Base-by-base conservation (phyloP, 2,888 invertebrate genomes). In the Pyrgus malvae region DNA sequence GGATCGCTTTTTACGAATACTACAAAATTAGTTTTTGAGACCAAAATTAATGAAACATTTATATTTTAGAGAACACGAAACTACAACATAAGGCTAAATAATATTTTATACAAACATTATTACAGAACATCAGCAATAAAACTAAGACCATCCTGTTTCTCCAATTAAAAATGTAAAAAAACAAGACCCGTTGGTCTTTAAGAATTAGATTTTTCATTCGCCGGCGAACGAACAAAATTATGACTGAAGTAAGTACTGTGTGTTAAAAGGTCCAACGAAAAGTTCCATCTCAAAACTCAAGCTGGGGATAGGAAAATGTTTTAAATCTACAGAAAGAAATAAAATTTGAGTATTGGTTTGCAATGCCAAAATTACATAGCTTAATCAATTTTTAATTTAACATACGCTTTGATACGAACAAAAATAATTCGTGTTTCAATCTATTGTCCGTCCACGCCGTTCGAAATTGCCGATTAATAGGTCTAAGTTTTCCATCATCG, bases 311-410 rank as follows among this genome's bases (percentile, higher is more conserved):
- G 54, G 37, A 41, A 44, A 51, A 45, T 45, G 41, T 45, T 53
- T 53, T 53, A 53, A 53, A 53, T 45, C 44, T 46, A 56, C 33
- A 45, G 42, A 56, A 42, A 48, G 40, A 54, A 40, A 59, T 59
- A 45, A 33, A 46, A 46, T 49, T 37, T 19, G 45, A 37, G 19
- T 23, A 6, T 23, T 4, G 23, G 4, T 23, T 23, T 23, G 4
- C 23, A 3, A 4, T 23, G 23, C 6, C 23, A 23, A 23, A 23
- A 23, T 23, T n/a, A n/a, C n/a, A n/a, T n/a, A n/a, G n/a, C n/a
- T n/a, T n/a, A n/a, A n/a, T n/a, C n/a, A n/a, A n/a, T n/a, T n/a
- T n/a, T n/a, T n/a, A n/a, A n/a, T n/a, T n/a, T n/a, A n/a, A n/a
- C n/a, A n/a, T n/a, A n/a, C n/a, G n/a, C n/a, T n/a, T n/a, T n/a